These are phyloP conservation scores for Cynodonichthys magdalenae DNA, from an alignment of 2,797 vertebrate genomes.

Conservation along the genomic window DNA sequence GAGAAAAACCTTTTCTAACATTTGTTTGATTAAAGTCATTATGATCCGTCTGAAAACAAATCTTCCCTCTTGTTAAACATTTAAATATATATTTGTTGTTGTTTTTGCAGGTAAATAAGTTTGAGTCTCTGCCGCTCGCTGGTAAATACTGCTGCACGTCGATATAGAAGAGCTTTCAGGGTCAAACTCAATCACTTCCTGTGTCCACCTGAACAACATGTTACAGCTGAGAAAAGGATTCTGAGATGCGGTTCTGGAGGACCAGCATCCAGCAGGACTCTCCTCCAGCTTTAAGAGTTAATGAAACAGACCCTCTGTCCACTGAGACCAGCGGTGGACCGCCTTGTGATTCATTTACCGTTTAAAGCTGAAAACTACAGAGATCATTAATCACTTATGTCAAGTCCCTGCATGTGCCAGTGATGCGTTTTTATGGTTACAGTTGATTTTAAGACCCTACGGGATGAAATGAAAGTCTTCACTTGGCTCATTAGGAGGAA, in stretches of 20 bases:
- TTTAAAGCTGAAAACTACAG: background rate
- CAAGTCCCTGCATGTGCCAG: constrained; percentile 1
- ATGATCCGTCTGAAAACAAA: no score
- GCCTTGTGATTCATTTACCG: background rate
- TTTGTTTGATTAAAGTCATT: no score
- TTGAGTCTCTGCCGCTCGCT: background rate
- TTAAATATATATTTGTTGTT: no score
- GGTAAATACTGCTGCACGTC: no score
- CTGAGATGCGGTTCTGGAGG: background rate
- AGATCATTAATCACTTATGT: constrained; percentile 8
- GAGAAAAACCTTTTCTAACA: no score
- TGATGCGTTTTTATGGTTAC: background rate
- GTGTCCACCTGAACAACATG: background rate
- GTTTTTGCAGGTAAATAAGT: constrained; percentile 7
- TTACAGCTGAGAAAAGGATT: constrained; percentile 1
- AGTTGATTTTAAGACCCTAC: background rate
- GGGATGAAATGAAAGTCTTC: background rate
- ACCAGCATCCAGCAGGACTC: background rate
- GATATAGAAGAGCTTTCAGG: background rate
- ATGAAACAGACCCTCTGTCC: constrained; percentile 8
- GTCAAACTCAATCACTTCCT: background rate
- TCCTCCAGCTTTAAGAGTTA: background rate
- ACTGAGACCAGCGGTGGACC: constrained; percentile 11
- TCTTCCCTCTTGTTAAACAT: no score
- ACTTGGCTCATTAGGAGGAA: background rate